Conservation (phyloP, 2,797 vertebrate species). For the Rhodeus uyekii region DNA sequence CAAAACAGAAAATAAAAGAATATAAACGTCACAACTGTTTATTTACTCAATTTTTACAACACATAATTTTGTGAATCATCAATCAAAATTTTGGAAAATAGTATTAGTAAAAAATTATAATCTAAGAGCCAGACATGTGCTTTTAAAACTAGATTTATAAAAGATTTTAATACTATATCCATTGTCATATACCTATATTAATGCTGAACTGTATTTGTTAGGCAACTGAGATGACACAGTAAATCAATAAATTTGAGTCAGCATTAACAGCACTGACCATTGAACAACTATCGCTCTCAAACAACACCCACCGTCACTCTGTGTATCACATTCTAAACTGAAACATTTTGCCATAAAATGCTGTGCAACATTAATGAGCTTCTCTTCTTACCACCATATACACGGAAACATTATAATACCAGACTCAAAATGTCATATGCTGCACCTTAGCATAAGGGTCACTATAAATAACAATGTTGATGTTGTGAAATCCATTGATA, state of each 20-base stretch:
- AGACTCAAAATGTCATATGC: slow-evolving; percentile 48
- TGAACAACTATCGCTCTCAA: slow-evolving; percentile 37
- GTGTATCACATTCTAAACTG: slow-evolving; percentile 53
- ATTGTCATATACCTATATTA: not conserved
- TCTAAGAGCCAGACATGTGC: too few relatives aligned
- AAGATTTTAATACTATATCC: not conserved
- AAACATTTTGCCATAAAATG: slow-evolving; percentile 35
- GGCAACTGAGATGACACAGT: slow-evolving; percentile 36
- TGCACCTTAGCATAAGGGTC: slow-evolving; percentile 37
- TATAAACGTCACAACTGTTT: not conserved
- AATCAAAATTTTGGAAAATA: not conserved
- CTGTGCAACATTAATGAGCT: slow-evolving; percentile 54
- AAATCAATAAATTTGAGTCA: slow-evolving; percentile 54
- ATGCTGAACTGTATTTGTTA: slow-evolving; percentile 29
- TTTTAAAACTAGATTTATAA: not conserved
- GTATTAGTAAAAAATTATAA: not conserved
- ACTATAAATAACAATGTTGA: slow-evolving; percentile 42
- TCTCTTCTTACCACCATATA: slow-evolving; percentile 48
- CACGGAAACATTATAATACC: slow-evolving; percentile 39
- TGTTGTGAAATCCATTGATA: slow-evolving; percentile 25
- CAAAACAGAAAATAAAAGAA: not conserved
- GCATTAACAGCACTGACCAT: slow-evolving; percentile 47
- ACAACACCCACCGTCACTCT: slow-evolving; percentile 30
- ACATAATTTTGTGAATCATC: not conserved
- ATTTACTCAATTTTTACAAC: not conserved